Percentiles rank a stretch among this genome's conserved stretches.
Evolutionary conservation across 2,888 invertebrate species (phyloP).

Genomic region (Chymomyza amoena): DNA sequence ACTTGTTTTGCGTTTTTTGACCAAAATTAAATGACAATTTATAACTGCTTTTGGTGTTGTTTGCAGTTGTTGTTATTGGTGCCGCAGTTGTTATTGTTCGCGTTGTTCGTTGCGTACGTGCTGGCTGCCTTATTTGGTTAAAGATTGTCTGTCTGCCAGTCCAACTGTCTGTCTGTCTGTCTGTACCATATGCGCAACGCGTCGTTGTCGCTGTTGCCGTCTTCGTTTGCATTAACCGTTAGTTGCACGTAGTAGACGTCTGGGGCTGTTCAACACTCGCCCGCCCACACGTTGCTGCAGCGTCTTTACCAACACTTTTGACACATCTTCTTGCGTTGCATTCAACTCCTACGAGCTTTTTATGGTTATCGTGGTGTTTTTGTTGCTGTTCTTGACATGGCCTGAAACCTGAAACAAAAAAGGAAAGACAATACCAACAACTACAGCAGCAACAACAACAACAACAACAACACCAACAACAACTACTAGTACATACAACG

Average conservation of each 20-base stretch:
- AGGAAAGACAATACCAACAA: constrained; percentile 62
- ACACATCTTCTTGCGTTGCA: constrained; percentile 63
- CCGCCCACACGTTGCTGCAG: constrained; percentile 5
- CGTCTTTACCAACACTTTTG: constrained; percentile 58
- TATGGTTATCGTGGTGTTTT: constrained; percentile 45
- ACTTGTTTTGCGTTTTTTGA: constrained; percentile 69
- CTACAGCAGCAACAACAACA: constrained; percentile 34
- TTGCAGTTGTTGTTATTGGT: constrained; percentile 23
- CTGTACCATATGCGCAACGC: constrained; percentile 66
- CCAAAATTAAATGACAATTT: constrained; percentile 54
- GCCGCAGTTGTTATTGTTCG: constrained; percentile 13
- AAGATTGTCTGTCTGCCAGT: constrained; percentile 27
- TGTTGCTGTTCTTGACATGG: constrained; percentile 57
- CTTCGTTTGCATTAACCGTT: constrained; percentile 69
- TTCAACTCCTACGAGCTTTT: constrained; percentile 67
- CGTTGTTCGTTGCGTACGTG: constrained; percentile 43
- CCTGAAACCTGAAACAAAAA: constrained; percentile 71
- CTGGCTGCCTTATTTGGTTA: constrained; percentile 61
- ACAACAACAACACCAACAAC: constrained; percentile 38
- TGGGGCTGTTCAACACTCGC: constrained; percentile 3
- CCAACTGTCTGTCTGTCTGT: constrained; percentile 15
- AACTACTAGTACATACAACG: constrained; percentile 13
- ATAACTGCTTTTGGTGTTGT: constrained; percentile 52
- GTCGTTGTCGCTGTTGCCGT: constrained; percentile 34
- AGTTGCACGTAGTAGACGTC: constrained; percentile 59